A percentile compares a stretch with the other conserved stretches of the same genome.
phyloP scores from a whole-genome alignment of 35 echinoderm and acorn worm species.

The Lytechinus pictus region DNA sequence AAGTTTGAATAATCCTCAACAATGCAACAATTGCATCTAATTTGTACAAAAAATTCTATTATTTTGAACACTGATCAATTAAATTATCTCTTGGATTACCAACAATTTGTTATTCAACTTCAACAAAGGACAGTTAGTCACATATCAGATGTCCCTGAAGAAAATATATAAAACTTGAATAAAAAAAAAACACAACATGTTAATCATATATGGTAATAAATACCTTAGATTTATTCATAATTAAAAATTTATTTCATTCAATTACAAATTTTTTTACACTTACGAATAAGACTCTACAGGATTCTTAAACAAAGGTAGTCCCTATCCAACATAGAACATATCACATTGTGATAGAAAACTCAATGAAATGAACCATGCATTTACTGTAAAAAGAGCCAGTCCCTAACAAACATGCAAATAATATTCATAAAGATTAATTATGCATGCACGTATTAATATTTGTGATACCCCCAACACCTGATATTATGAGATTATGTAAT shows the following conservation, averaged over 20 bases:
- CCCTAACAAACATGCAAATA: background rate
- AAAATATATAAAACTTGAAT: too few relatives aligned
- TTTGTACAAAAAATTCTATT: too few relatives aligned
- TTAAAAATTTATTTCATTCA: background rate
- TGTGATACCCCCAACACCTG: background rate
- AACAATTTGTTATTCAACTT: too few relatives aligned
- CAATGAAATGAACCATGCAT: background rate
- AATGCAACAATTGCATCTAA: too few relatives aligned
- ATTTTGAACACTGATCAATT: too few relatives aligned
- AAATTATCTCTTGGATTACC: too few relatives aligned
- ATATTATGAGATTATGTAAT: background rate
- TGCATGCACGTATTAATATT: background rate
- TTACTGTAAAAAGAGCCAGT: background rate
- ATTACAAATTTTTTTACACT: background rate
- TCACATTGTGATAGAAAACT: background rate
- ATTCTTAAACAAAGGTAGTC: background rate
- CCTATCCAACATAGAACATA: background rate
- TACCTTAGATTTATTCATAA: background rate
- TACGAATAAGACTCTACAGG: background rate
- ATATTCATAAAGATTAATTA: background rate
- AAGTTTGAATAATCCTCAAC: too few relatives aligned
- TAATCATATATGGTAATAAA: too few relatives aligned
- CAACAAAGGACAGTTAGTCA: too few relatives aligned
- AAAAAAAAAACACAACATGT: too few relatives aligned
- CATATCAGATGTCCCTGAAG: too few relatives aligned